phyloP scores from a whole-genome alignment of 2,113 vertebrate genomes.

The Australoheros scitulus region DNA sequence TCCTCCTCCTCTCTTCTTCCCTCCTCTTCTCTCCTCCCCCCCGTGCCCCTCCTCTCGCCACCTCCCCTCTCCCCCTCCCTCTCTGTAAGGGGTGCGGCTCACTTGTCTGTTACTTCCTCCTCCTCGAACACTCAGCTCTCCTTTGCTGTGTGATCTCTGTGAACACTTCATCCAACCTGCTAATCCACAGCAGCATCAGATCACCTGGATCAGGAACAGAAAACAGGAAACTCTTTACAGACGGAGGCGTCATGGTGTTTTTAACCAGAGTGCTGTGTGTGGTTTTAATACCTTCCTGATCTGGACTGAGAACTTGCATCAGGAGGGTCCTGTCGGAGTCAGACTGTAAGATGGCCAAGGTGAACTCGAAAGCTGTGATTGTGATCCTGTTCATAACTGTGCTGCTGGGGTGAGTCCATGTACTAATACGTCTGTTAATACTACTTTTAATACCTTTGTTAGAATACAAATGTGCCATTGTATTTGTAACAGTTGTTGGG shows the following conservation, averaged over 20 bases:
- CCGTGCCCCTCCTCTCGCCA: no score
- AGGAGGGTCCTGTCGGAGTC: neutral
- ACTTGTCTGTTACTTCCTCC: neutral
- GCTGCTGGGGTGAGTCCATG: conserved; percentile 26
- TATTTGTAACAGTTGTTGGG: no score
- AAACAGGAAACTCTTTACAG: neutral
- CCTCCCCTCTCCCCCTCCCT: accelerated
- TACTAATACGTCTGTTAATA: neutral
- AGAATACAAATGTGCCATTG: no score
- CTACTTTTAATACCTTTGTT: no score
- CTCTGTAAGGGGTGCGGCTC: neutral
- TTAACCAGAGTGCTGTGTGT: neutral
- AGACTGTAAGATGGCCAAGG: neutral
- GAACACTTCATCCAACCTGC: neutral
- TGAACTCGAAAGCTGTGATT: neutral
- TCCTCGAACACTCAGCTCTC: neutral
- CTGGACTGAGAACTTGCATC: neutral
- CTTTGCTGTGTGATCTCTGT: no score
- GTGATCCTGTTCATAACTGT: neutral
- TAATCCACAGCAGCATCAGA: accelerated
- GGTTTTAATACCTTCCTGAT: neutral
- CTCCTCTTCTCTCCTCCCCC: no score
- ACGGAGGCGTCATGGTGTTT: neutral
- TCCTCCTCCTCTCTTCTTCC: no score
- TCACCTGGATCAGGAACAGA: no score